These are phyloP conservation scores for Oxyura jamaicensis DNA, from an alignment of 2,113 vertebrate species.

Conservation along the genomic window DNA sequence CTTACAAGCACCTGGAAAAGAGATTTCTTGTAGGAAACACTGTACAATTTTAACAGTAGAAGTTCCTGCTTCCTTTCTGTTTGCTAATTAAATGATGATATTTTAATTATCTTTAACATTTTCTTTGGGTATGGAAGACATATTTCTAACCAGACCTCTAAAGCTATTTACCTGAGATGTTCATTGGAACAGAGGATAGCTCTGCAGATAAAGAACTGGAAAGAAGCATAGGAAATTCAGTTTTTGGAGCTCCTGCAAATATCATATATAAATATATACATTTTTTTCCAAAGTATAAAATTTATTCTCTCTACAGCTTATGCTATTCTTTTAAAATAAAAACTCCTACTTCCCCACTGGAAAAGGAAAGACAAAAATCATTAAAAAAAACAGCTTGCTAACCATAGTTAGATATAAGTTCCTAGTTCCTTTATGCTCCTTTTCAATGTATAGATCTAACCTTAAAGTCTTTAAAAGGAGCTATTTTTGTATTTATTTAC, in stretches of 20 bases:
- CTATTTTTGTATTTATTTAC: neutral
- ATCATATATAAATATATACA: neutral
- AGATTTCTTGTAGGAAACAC: neutral
- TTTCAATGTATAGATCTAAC: neutral
- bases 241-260: neutral
- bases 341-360: neutral
- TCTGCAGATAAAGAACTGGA: neutral
- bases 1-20: neutral
- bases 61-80: neutral
- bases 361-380: neutral
- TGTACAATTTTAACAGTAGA: neutral
- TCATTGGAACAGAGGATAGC: fast-evolving
- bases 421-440: neutral
- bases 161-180: neutral
- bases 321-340: neutral
- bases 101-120: neutral
- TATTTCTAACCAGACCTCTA: neutral
- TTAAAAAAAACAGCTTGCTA: neutral
- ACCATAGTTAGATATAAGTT: neutral
- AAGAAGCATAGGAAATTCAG: neutral
- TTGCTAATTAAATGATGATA: neutral
- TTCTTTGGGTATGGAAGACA: neutral
- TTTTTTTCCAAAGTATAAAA: neutral
- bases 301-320: neutral
- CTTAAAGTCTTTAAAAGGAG: neutral